Percentiles rank a stretch among this genome's conserved stretches.
phyloP scores from a whole-genome alignment of 1,140 invertebrate genomes.

The Nylanderia fulva region DNA sequence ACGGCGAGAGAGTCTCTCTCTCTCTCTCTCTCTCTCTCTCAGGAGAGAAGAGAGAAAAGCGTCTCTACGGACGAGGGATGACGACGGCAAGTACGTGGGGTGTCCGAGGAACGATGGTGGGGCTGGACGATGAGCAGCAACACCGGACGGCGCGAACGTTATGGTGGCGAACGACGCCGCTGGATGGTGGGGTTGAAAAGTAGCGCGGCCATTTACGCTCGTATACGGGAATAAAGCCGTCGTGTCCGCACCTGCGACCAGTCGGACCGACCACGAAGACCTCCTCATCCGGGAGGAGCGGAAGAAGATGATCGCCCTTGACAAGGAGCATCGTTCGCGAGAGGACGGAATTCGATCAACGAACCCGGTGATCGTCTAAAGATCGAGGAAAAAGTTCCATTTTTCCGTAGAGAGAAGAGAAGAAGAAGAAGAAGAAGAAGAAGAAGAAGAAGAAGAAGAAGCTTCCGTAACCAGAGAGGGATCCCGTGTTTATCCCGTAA shows the following conservation, averaged over 20 bases:
- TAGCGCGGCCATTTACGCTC: slow-evolving; percentile 72
- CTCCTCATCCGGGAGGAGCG: not conserved
- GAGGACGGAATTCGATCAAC: slow-evolving; percentile 25
- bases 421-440: not conserved
- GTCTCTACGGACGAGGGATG: slow-evolving; percentile 60
- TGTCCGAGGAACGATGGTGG: slow-evolving; percentile 58
- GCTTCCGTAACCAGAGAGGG: slow-evolving; percentile 3
- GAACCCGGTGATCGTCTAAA: not conserved
- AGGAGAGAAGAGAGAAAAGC: slow-evolving; percentile 61
- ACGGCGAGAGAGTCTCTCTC: slow-evolving; percentile 42
- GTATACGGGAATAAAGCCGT: slow-evolving; percentile 50
- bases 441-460: not conserved
- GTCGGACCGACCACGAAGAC: slow-evolving; percentile 35
- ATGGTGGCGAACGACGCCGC: slow-evolving; percentile 62
- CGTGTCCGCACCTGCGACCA: slow-evolving; percentile 38
- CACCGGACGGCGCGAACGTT: slow-evolving; percentile 57
- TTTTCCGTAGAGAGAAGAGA: not conserved
- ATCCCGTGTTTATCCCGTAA: slow-evolving; percentile 22
- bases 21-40: no score
- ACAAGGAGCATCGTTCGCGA: not conserved
- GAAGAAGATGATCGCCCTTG: not conserved
- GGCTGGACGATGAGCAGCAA: slow-evolving; percentile 56
- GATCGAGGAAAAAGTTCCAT: slow-evolving; percentile 4
- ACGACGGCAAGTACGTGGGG: slow-evolving; percentile 57
- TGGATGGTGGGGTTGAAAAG: slow-evolving; percentile 72